Evolutionary conservation across 2,888 invertebrate species (phyloP), one percentile per base, ranked within the genome.

Genomic region (Cordilura impudica): DNA sequence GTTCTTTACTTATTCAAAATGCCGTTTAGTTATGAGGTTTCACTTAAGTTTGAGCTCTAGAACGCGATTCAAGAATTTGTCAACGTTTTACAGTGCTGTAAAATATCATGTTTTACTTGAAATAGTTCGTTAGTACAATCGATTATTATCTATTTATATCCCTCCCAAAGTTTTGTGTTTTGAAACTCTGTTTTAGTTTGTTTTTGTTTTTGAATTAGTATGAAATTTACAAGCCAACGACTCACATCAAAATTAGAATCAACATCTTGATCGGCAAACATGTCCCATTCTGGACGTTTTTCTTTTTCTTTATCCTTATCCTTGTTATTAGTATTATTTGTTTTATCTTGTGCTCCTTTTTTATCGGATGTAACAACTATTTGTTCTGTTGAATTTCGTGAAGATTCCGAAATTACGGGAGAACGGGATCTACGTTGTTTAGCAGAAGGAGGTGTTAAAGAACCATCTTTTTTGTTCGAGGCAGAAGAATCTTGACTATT

Each of bases 261-360:
- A 89, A 96, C 95, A 88, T 95, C 95, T 82, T 95, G 95, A 86
- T 98, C 97, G 43, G 98, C 97, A 91, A 97, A 96, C 95, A 96
- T 96, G 86, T 96, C 96, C 95, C 96, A 96, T 84, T 95, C 94
- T 12, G 92, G 91, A n/a, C 91, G 90, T 85, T 93, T 87, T 63
- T 88, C 87, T 85, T 93, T 87, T 63, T 88, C 87, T 49, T 87
- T 87, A 18, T 66, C 71, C 35, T 71, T 63, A 65, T 45, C 58
- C 26, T 21, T 23, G 26, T 21, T 56, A 3, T 81, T 83, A 43
- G 78, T 23, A 26, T 73, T 67, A 83, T 82, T 67, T 39, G 80
- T 74, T 39, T 82, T 67, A 5, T 80, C 75, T 31, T 81, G 72
- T 18, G 72, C 49, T 10, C 2, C 12, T 16, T 72, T 58, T n/a